Percentiles rank a stretch among this genome's conserved stretches.
Evolutionary conservation across 2,113 vertebrate genomes (phyloP).

Genomic region (Electrona antarctica): DNA sequence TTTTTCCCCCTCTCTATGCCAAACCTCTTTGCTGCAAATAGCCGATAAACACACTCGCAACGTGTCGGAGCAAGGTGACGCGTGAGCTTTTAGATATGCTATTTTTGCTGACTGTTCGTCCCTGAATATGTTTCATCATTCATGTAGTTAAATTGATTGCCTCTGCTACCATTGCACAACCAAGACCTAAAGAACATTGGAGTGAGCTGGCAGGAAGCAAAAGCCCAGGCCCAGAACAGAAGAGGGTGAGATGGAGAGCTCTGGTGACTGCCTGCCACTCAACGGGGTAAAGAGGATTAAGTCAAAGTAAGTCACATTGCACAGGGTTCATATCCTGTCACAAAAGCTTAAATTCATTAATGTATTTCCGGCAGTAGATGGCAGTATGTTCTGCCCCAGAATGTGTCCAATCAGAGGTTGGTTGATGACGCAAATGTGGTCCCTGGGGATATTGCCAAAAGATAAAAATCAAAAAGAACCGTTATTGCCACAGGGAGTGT

Average conservation of each 20-base stretch:
- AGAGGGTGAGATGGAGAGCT: no score
- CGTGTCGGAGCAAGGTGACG: no score
- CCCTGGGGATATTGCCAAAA: conserved; percentile 10
- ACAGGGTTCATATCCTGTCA: not conserved
- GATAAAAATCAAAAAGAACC: not conserved
- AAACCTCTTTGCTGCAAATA: no score
- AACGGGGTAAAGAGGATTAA: no score
- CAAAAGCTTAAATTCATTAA: not conserved
- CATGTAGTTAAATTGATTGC: not conserved
- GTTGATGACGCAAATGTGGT: conserved; percentile 26
- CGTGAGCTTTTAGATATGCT: not conserved
- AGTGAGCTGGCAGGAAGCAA: no score
- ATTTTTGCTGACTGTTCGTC: not conserved
- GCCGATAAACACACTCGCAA: no score
- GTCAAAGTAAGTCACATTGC: not conserved
- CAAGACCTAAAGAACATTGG: no score
- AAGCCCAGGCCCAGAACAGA: no score
- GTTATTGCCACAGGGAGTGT: conserved; percentile 15
- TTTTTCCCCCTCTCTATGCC: no score
- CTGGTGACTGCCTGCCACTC: no score
- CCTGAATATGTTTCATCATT: no score
- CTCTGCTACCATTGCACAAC: not conserved
- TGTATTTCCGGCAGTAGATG: conserved; percentile 52
- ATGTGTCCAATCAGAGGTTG: conserved; percentile 1
- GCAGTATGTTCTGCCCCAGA: conserved; percentile 32